Percentiles rank a stretch among this genome's conserved stretches.
Conservation (phyloP, 2,797 vertebrate species). For the Onychomys leucogaster region DNA sequence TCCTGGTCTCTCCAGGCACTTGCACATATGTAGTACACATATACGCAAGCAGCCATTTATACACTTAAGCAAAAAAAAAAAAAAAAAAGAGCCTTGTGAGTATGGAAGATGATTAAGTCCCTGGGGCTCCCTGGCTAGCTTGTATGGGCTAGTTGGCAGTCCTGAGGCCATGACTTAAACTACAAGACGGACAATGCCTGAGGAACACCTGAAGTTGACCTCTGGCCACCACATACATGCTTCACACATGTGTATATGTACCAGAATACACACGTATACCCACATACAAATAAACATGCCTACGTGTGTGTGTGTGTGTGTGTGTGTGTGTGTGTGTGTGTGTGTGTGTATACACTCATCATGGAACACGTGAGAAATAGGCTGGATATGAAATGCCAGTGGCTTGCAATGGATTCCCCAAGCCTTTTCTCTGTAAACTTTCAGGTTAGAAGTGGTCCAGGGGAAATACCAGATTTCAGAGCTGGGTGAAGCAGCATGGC, state of each 20-base stretch:
- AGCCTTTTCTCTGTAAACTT: neutral
- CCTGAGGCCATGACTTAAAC: neutral
- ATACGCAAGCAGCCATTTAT: neutral
- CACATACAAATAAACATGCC: neutral
- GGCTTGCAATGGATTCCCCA: too few species aligned
- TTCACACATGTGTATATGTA: neutral
- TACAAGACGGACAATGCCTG: neutral
- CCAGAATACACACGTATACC: neutral
- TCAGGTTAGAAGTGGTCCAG: neutral
- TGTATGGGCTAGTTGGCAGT: too few species aligned
- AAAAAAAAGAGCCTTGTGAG: neutral
- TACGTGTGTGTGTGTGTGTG: too few species aligned
- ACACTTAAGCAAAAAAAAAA: neutral
- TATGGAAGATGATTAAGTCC: neutral
- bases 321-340: too few species aligned
- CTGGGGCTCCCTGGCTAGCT: neutral
- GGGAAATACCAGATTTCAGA: neutral
- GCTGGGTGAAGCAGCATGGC: rapidly evolving
- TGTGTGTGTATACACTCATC: neutral
- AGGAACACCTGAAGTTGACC: too few species aligned
- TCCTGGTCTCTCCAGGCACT: neutral
- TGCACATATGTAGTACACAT: neutral
- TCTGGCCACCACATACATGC: neutral
- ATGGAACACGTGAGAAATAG: rapidly evolving
- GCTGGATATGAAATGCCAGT: rapidly evolving